Evolutionary conservation across 2,113 vertebrate genomes (phyloP).

Genomic region (Bubo bubo): DNA sequence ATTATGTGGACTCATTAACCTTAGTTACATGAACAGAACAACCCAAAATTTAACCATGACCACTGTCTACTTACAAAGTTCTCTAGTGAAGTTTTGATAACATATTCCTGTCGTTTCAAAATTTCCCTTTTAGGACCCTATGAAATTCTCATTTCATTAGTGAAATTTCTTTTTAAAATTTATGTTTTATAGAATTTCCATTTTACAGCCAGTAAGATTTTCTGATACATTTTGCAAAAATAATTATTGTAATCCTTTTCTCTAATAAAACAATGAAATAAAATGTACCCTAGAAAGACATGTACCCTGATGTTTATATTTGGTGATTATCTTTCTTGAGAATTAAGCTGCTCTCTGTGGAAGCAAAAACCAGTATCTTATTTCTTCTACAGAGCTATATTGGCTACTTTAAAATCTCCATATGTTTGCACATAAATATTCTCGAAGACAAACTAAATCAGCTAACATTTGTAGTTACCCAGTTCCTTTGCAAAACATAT

Average conservation of each 20-base stretch:
- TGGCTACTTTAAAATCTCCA: background rate
- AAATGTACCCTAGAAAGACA: background rate
- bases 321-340: background rate
- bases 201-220: background rate
- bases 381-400: background rate
- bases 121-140: background rate
- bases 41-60: background rate
- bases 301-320: background rate
- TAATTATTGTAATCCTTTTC: background rate
- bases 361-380: background rate
- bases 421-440: background rate
- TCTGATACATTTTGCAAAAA: background rate
- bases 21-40: background rate
- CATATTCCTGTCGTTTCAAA: background rate
- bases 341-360: background rate
- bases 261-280: background rate
- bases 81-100: background rate
- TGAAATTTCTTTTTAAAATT: background rate
- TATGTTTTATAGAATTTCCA: background rate
- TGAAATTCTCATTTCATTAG: background rate
- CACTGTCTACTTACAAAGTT: background rate
- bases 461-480: background rate
- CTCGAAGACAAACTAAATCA: background rate
- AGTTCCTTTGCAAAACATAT: slow-evolving; percentile 20
- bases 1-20: background rate